Percentiles rank a stretch among this genome's conserved stretches.
Evolutionary conservation across 2,888 invertebrate species (phyloP).

Genomic region (Polyommatus iphigenia): DNA sequence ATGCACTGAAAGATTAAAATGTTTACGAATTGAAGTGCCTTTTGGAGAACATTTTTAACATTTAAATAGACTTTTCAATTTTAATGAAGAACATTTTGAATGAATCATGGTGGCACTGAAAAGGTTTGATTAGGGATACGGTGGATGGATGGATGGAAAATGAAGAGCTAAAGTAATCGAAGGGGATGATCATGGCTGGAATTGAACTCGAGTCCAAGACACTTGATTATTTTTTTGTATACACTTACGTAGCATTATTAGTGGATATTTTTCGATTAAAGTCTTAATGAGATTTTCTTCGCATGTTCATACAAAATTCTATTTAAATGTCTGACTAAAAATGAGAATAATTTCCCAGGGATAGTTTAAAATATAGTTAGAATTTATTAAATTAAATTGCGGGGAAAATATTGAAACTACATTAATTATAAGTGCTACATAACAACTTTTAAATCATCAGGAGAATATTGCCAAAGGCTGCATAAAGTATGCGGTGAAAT

Average conservation of each 20-base stretch:
- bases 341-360: no score
- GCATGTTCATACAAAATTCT: no score
- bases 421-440: not conserved
- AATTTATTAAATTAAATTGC: no score
- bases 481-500: not conserved
- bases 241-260: not conserved
- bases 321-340: no score
- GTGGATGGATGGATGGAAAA: not conserved
- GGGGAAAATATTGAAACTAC: no score
- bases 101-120: not conserved
- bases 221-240: not conserved
- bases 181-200: not conserved
- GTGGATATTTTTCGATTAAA: no score
- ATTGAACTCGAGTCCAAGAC: not conserved
- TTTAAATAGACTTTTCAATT: not conserved
- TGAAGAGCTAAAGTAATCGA: not conserved
- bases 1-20: slow-evolving; percentile 11
- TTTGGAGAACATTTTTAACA: not conserved
- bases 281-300: no score
- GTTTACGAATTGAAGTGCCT: not conserved
- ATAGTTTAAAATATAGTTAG: no score
- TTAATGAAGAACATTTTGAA: slow-evolving; percentile 6
- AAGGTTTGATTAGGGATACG: not conserved
- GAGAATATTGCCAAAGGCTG: not conserved
- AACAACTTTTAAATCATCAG: not conserved